Evolutionary conservation across 2,888 invertebrate species (phyloP), one percentile per base, ranked within the genome.

Genomic region (Caenorhabditis sp.): DNA sequence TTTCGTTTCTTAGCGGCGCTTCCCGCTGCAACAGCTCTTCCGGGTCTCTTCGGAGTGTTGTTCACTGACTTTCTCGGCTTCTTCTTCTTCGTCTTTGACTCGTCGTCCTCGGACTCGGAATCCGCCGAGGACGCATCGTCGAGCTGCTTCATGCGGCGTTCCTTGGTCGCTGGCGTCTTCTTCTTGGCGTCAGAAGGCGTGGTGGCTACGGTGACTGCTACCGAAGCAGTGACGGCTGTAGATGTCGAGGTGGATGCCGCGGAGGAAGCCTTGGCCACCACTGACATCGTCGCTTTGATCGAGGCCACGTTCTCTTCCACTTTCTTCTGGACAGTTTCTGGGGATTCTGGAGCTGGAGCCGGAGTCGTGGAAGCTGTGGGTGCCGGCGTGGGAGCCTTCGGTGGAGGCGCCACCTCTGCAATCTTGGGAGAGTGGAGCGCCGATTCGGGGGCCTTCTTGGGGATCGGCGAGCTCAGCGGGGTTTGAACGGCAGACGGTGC

Each of bases 51-150:
- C 61, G 2, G 38, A 6, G 3, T 19, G 38, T 26, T 58, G 31
- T n/a, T n/a, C 26, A n/a, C n/a, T n/a, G n/a, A n/a, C n/a, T n/a
- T 56, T 44, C 75, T 10, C 12, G 31, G 38, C 6, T 54, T 28
- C 10, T 10, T 22, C 47, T 59, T 70, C 28, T 44, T 54, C 54
- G 35, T 61, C 61, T 74, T 63, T 22, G 19, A 3, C 8, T 24
- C 24, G 0, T 19, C 58, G n/a, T 61, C 69, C 24, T 77, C 76
- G 6, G 76, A 77, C n/a, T 77, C 76, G 1, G 76, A 77, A 4
- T 77, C 76, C 0, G 7, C 69, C n/a, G 76, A 69, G 1, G 63
- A 58, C 2, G 47, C 47, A 0, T 63, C 73, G 38, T 61, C 76
- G 19, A 77, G 44, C 16, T 77, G 76, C 19, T 77, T 77, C 61